Percentiles rank a stretch among this genome's conserved stretches.
Conservation (phyloP, 2,888 invertebrate genomes). For the Mythimna loreyi region DNA sequence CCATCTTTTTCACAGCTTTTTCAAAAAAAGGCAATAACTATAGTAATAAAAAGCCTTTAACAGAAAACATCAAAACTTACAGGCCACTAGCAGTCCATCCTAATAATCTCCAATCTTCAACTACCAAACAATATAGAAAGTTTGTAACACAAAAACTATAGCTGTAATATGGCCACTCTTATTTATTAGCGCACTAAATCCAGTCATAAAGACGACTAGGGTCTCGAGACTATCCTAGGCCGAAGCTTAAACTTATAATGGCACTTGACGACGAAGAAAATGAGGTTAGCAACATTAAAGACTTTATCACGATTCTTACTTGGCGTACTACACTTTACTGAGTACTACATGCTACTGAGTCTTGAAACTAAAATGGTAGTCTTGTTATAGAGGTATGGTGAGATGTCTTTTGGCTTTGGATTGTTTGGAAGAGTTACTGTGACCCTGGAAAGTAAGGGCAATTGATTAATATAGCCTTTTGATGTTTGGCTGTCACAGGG, state of each 20-base stretch:
- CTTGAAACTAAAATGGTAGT: conserved; percentile 56
- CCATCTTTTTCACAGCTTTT: too few relatives aligned
- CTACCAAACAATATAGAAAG: conserved; percentile 55
- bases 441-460: too few relatives aligned
- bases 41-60: not conserved
- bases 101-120: conserved; percentile 37
- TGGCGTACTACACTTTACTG: conserved; percentile 52
- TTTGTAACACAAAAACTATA: conserved; percentile 57
- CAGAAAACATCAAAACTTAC: not conserved
- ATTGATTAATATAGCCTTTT: too few relatives aligned
- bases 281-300: conserved; percentile 78
- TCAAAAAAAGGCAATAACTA: too few relatives aligned
- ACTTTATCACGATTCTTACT: conserved; percentile 77
- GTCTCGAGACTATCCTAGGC: conserved; percentile 70
- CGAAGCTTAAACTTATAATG: conserved; percentile 81
- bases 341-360: conserved; percentile 41
- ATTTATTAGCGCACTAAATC: conserved; percentile 75
- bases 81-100: conserved; percentile 3
- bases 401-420: not conserved
- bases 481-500: too few relatives aligned
- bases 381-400: conserved; percentile 40
- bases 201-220: conserved; percentile 66
- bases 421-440: not conserved
- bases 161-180: conserved; percentile 68
- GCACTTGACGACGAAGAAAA: conserved; percentile 81